These are phyloP conservation scores for Okamejei kenojei DNA, from an alignment of 2,797 vertebrate species.

Conservation along the genomic window DNA sequence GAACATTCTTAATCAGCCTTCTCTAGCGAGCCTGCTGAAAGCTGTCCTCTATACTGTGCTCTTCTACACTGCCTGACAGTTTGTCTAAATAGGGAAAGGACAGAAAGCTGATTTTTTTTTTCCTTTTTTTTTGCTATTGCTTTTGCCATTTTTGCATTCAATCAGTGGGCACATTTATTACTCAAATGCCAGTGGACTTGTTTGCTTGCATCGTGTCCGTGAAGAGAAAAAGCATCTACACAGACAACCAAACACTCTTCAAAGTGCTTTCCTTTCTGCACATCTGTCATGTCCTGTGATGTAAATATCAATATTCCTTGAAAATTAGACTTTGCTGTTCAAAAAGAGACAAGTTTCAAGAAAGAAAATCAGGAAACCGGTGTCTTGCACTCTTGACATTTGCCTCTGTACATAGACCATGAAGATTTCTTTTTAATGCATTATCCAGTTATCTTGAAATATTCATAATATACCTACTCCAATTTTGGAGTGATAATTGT, in stretches of 20 bases:
- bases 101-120: slow-evolving; percentile 3
- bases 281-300: neutral
- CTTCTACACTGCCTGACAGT: slow-evolving; percentile 68
- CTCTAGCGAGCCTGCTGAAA: slow-evolving; percentile 67
- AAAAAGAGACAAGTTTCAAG: neutral
- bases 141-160: slow-evolving; percentile 25
- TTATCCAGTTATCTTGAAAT: neutral
- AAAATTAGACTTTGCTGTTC: slow-evolving; percentile 23
- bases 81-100: slow-evolving; percentile 54
- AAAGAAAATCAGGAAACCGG: neutral
- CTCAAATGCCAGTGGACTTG: slow-evolving; percentile 19
- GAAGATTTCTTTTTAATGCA: neutral
- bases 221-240: neutral
- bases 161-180: slow-evolving; percentile 22
- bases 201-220: slow-evolving; percentile 9
- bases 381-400: neutral
- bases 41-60: slow-evolving; percentile 58
- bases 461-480: neutral
- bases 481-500: neutral
- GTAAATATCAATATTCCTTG: slow-evolving; percentile 32
- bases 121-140: neutral
- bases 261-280: slow-evolving; percentile 13
- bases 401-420: neutral
- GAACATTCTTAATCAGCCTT: slow-evolving; percentile 83
- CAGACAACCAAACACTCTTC: neutral